Base-by-base conservation (phyloP, 2,888 invertebrate genomes). In the Habroteleia sp. region DNA sequence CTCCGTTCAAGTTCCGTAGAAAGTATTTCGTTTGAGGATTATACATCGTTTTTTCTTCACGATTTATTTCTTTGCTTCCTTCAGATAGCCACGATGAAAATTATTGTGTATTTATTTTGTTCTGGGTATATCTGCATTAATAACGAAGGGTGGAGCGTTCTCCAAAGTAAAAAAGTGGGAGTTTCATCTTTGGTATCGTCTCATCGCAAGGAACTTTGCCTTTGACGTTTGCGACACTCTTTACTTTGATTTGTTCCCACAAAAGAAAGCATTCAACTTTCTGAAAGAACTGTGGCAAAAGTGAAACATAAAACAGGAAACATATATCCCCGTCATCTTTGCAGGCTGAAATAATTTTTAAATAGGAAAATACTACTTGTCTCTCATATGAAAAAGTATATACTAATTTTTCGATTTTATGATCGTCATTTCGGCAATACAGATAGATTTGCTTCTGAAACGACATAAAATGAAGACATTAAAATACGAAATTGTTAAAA, bases 1-100 rank as follows among this genome's bases (percentile, higher is more conserved):
- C 81, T 71, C 44, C 52, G 42, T 27, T 48, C 44, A 48, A 56
- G 54, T 46, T 73, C 46, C 52, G 48, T 16, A 11, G 37, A 39
- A 71, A 54, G 33, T 62, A 60, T 48, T 73, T 71, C 84, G 83
- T 87, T 88, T 87, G 86, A 86, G 83, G 85, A 87, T 87, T 85
- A 82, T 78, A 54, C 14, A 13, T 60, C 72, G 46, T 42, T 58
- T 65, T 75, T 56, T 54, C 39, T 41, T 54, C 31, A 14, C 13
- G 31, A 14, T 31, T 48, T 72, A n/a, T 63, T 37, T 46, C 13
- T 46, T n/a, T 16, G 13, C 31, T 58, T 65, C 27, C 33, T 50
- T 69, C 33, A 25, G 71, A 66, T 77, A 69, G 75, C 27, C 48
- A 16, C 31, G 54, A 60, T 63, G 54, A 72, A 76, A 77, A 77